phyloP scores from a whole-genome alignment of 23 tunicate genomes.

The Halocynthia aurantium region DNA sequence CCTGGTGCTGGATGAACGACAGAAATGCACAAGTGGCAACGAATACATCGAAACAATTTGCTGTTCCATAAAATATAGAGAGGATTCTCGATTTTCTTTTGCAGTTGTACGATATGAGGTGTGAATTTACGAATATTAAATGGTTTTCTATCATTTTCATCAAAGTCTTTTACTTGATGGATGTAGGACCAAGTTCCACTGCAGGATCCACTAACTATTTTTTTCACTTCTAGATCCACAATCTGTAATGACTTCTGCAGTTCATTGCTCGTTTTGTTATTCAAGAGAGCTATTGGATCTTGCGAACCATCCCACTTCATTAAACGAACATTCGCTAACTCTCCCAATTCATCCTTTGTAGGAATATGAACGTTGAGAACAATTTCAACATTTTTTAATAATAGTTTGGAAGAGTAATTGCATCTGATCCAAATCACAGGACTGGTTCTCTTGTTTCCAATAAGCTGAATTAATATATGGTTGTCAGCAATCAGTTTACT shows the following conservation, averaged over 20 bases:
- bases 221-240: no score
- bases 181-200: no score
- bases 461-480: slow-evolving; percentile 21
- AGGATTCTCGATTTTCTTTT: no score
- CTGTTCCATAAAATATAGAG: background rate
- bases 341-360: background rate
- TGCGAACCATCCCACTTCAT: background rate
- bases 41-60: slow-evolving; percentile 8
- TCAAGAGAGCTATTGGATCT: no score
- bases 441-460: background rate
- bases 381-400: background rate
- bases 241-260: no score
- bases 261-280: no score
- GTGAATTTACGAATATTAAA: no score
- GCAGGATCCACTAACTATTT: no score
- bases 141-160: no score
- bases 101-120: no score
- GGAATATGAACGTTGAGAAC: background rate
- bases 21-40: slow-evolving; percentile 27
- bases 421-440: slow-evolving; percentile 58
- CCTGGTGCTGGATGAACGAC: slow-evolving; percentile 19
- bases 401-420: background rate
- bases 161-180: no score
- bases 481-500: background rate
- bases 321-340: slow-evolving; percentile 1